Evolutionary conservation across 2,888 invertebrate genomes (phyloP).

Genomic region (Lithophane socia): DNA sequence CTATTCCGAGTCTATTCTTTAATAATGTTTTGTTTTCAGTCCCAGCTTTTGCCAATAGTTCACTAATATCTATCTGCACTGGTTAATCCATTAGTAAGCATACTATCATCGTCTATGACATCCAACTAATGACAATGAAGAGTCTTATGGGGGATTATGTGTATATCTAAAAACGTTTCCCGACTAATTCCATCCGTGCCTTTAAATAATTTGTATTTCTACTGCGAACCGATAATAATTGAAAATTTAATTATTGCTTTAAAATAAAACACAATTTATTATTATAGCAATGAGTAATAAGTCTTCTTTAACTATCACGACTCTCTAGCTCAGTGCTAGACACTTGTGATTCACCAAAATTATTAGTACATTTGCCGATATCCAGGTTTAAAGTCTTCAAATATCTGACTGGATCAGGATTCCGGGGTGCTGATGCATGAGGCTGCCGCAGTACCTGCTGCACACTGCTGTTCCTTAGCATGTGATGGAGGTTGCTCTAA

Average conservation of each 20-base stretch:
- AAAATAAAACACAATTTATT: slow-evolving; percentile 54
- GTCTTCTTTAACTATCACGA: slow-evolving; percentile 58
- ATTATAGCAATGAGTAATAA: slow-evolving; percentile 47
- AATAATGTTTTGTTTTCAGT: not conserved
- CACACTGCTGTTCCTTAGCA: no score
- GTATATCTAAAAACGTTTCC: not conserved
- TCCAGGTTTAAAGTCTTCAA: not conserved
- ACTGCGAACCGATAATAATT: not conserved
- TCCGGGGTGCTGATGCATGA: no score
- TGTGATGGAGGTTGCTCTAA: no score
- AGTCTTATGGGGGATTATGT: no score
- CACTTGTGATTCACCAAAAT: slow-evolving; percentile 35
- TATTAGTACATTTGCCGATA: not conserved
- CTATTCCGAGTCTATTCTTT: not conserved
- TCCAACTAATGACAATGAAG: no score
- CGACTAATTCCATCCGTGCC: not conserved
- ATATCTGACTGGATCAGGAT: no score
- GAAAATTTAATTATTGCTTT: slow-evolving; percentile 27
- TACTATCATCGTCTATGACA: not conserved
- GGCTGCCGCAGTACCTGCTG: no score
- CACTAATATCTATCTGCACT: not conserved
- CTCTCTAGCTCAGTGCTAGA: slow-evolving; percentile 22
- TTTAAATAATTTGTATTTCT: not conserved
- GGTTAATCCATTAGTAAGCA: not conserved
- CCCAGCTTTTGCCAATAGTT: not conserved